These are phyloP conservation scores for Cryptocephalus moraei DNA, from an alignment of 2,888 invertebrate species.

Conservation along the genomic window DNA sequence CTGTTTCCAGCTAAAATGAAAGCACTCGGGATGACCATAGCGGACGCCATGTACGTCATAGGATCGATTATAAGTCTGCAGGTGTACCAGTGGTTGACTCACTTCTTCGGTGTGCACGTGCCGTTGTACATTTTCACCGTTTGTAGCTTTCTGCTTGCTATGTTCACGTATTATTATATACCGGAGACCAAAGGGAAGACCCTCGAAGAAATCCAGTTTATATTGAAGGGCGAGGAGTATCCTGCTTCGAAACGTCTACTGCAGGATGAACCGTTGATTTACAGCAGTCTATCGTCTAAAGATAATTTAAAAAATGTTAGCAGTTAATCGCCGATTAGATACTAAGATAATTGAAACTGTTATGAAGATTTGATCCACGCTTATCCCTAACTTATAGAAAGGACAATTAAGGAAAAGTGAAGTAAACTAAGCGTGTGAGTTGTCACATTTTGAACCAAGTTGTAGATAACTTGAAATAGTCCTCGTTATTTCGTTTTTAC, in stretches of 20 bases:
- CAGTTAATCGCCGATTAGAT: neutral
- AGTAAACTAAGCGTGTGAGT: too few species aligned
- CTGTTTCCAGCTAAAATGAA: constrained; percentile 35
- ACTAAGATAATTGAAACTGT: too few species aligned
- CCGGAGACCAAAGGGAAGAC: constrained; percentile 63
- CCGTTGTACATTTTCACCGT: constrained; percentile 30
- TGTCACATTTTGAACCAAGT: too few species aligned
- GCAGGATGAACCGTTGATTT: neutral
- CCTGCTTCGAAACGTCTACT: neutral
- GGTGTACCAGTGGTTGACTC: constrained; percentile 25
- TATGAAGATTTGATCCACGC: too few species aligned
- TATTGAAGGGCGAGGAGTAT: constrained; percentile 8
- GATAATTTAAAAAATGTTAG: neutral
- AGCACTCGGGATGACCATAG: constrained; percentile 34
- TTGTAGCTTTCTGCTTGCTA: constrained; percentile 17
- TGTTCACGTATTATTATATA: constrained; percentile 31
- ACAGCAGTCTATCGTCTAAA: neutral
- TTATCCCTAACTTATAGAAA: too few species aligned
- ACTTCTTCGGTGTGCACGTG: constrained; percentile 26
- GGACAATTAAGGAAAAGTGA: too few species aligned
- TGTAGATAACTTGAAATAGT: too few species aligned
- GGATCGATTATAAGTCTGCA: constrained; percentile 28
- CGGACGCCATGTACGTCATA: constrained; percentile 31
- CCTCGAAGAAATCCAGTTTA: constrained; percentile 49
- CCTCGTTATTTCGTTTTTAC: too few species aligned